Evolutionary conservation across 2,797 vertebrate species (phyloP), one percentile per base, ranked within the genome.

Genomic region (Darevskia mixta): DNA sequence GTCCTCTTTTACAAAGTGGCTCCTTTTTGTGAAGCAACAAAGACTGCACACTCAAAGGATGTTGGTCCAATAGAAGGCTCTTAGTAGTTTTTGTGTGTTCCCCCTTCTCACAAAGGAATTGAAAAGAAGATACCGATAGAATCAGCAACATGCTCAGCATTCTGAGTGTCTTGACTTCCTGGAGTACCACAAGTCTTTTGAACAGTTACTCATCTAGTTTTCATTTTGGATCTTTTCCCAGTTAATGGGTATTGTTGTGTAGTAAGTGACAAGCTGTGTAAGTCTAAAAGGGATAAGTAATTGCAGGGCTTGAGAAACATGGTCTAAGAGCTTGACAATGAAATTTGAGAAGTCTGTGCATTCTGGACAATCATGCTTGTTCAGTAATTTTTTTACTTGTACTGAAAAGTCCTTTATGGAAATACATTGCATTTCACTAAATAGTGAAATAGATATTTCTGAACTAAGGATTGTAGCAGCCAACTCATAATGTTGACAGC

Each of bases 401-500:
- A 45, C 15, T 8, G 27, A 45, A 45, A 6, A 67, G 10, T 86
- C 29, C 20, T 58, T 18, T 55, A 3, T 86, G 43, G 77, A 71
- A 29, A 66, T 49, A 49, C 20, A 49, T 55, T 64, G 23, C 25
- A 61, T 13, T 29, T 23, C 17, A 23, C 49, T 71, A 83, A 82
- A 69, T 29, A 82, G 27, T 23, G 49, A 55, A 55, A 78, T 49
- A 49, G 25, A n/a, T 67, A 43, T 8, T 80, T 66, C 23, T 43
- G 49, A 9, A 25, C 41, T 32, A 43, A 73, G 49, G 29, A n/a
- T 29, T 45, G 25, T 69, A 2, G 3, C 3, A 9, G 25, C 6
- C 43, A 88, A 87, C 85, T 72, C 58, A 5, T 88, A 1, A 80
- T 83, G n/a, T 75, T 86, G 35, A 49, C 82, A 82, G 87, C 64